Evolutionary conservation across 2,888 invertebrate species (phyloP), one percentile per base, ranked within the genome.

Genomic region (Drosophila fulvimacula): DNA sequence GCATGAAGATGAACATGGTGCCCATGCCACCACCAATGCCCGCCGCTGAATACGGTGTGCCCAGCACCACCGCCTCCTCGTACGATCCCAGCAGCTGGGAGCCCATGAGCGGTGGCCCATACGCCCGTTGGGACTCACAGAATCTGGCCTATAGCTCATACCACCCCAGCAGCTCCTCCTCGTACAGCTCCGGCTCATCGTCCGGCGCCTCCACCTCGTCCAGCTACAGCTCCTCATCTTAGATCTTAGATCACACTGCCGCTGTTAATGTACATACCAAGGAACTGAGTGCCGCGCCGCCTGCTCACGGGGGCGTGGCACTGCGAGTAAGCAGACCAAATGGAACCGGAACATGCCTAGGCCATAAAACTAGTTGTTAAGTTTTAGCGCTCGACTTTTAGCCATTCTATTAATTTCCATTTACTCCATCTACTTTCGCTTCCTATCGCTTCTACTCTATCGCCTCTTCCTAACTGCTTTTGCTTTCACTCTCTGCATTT

Each of bases 71-170:
- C 34, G 94, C 95, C 70, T 96, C 95, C 86, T 95, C 96, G 3
- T 96, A 96, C 94, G 94, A 95, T 9, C 94, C 95, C 77, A 90
- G 90, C 74, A 91, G 91, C 79, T 96, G 96, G 95, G 95, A 96
- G 89, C 95, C 95, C 4, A 93, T 94, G 76, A 95, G 94, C 88
- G 94, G 95, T 55, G 96, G 96, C 10, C 96, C 96, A 1, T 97
- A 97, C 92, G 94, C 96, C 51, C 94, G 97, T 77, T 97, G 96
- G 96, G 95, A 95, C 82, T 93, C 94, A 65, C 94, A 95, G 56
- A 95, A 94, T 82, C 92, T 95, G 76, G 95, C 96, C 30, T 95
- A 95, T 91, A 96, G 94, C 85, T 95, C 95, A 1, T 95, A 95
- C 92, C 95, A 95, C 89, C 95, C 96, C 73, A 94, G 95, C 90